A percentile compares a stretch with the other conserved stretches of the same genome.
Evolutionary conservation across 2,888 invertebrate genomes (phyloP).

Genomic region (Drosophila greeni): DNA sequence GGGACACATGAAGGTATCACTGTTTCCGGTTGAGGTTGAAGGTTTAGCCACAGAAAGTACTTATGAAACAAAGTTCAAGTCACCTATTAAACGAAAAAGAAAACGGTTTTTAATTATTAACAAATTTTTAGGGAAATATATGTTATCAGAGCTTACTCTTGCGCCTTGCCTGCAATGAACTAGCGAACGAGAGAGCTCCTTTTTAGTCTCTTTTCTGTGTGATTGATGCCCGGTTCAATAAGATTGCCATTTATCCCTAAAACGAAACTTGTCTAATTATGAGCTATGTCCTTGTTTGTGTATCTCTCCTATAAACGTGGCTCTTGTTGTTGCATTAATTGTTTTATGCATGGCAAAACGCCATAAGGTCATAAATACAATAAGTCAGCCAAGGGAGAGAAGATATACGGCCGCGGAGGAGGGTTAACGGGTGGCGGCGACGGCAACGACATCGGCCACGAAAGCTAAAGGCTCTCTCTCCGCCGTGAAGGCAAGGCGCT

Average conservation of each 20-base stretch:
- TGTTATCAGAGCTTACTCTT: not conserved
- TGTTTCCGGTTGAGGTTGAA: not conserved
- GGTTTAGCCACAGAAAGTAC: not conserved
- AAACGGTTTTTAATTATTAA: not conserved
- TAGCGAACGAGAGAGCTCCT: too few species aligned
- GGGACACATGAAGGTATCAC: not conserved
- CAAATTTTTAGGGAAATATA: not conserved
- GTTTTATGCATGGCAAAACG: conserved; percentile 53
- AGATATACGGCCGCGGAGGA: conserved; percentile 52
- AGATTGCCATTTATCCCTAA: conserved; percentile 10
- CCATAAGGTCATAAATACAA: conserved; percentile 75
- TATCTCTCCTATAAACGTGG: conserved; percentile 1
- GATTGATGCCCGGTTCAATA: conserved; percentile 29
- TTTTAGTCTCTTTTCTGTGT: not conserved
- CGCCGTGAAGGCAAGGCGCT: conserved; percentile 68
- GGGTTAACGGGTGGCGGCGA: conserved; percentile 10
- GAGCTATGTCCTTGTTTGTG: not conserved
- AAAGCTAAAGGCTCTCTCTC: not conserved
- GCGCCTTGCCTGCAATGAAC: not conserved
- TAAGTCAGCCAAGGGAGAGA: conserved; percentile 47
- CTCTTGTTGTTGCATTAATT: conserved; percentile 40
- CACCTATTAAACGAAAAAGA: not conserved
- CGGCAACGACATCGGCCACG: conserved; percentile 5
- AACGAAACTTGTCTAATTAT: conserved; percentile 29
- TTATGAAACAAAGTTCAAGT: not conserved